Evolutionary conservation across 2,113 vertebrate species (phyloP).

Genomic region (Hiodon alosoides): DNA sequence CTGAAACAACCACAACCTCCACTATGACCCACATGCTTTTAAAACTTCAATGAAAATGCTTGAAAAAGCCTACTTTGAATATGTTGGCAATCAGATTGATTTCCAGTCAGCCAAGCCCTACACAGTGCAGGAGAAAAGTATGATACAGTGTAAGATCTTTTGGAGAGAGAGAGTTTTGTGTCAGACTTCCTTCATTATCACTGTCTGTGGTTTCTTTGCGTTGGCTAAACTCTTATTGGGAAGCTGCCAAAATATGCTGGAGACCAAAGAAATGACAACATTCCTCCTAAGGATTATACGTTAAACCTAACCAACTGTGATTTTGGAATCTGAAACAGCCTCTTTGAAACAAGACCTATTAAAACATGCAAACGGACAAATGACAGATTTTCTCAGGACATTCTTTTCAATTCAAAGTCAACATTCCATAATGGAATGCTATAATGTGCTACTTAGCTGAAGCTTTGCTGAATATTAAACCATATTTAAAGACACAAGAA

Average conservation of each 20-base stretch:
- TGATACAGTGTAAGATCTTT: too few relatives aligned
- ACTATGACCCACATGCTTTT: too few relatives aligned
- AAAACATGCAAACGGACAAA: constrained; percentile 31
- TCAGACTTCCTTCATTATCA: constrained; percentile 42
- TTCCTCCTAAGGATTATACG: constrained; percentile 33
- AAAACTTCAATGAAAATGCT: too few relatives aligned
- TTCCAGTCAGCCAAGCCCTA: too few relatives aligned
- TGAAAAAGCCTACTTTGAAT: too few relatives aligned
- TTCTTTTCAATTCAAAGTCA: constrained; percentile 10
- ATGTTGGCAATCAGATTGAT: too few relatives aligned
- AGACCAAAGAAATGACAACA: constrained; percentile 43
- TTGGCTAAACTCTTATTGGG: constrained; percentile 34
- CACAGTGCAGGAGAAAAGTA: too few relatives aligned
- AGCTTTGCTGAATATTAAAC: background rate
- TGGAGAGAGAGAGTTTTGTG: too few relatives aligned
- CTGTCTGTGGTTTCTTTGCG: constrained; percentile 48
- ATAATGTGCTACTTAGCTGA: too few relatives aligned
- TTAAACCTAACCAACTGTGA: constrained; percentile 30
- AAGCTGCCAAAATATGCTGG: constrained; percentile 35
- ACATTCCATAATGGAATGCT: background rate
- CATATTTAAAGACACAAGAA: background rate
- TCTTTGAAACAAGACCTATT: constrained; percentile 28
- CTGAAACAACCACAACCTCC: too few relatives aligned
- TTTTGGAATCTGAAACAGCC: constrained; percentile 21
- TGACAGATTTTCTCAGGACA: constrained; percentile 25